Percentiles rank a stretch among this genome's conserved stretches.
Conservation (phyloP, 2,797 vertebrate genomes). For the Gastrophryne carolinensis region DNA sequence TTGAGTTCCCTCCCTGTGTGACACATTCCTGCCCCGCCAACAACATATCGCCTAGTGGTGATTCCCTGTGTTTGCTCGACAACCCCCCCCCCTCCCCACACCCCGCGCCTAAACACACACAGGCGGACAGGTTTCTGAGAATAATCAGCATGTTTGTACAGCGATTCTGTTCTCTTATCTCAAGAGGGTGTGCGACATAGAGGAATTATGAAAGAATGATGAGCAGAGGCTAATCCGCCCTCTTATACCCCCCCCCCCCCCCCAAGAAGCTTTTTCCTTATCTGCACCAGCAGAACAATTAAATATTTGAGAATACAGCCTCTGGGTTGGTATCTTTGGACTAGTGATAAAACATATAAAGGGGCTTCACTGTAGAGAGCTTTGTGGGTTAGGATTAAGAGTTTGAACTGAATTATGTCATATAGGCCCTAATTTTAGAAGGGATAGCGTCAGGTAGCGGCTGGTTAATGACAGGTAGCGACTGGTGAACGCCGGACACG, state of each 20-base stretch:
- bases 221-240: background rate
- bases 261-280: background rate
- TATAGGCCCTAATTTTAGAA: no score
- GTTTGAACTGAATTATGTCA: no score
- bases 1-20: background rate
- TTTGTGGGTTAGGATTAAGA: no score
- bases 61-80: background rate
- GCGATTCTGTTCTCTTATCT: background rate
- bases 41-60: constrained; percentile 12
- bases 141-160: background rate
- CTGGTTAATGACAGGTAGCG: no score
- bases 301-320: background rate
- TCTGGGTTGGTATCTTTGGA: no score
- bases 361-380: no score
- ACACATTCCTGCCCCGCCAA: background rate
- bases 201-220: constrained; percentile 9
- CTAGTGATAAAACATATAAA: no score
- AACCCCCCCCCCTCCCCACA: background rate
- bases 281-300: background rate
- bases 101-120: background rate
- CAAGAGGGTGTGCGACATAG: background rate
- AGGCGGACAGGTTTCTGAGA: background rate
- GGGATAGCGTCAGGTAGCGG: no score
- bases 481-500: no score
- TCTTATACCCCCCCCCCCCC: background rate